Evolutionary conservation across 2,113 vertebrate species (phyloP).

Genomic region (Eclectus roratus): DNA sequence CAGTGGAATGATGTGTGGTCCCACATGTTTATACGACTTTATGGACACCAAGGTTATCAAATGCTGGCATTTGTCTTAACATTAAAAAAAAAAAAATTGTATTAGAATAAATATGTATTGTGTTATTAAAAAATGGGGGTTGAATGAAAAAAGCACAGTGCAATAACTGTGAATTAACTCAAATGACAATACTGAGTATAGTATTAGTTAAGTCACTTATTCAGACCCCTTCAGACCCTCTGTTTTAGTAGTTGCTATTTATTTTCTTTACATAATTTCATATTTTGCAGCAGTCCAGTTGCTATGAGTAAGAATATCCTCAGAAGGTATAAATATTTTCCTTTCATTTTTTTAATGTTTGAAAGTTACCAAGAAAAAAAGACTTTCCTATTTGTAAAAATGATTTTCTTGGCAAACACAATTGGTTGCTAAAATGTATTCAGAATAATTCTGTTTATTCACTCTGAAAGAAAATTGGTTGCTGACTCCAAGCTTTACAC

Average conservation of each 20-base stretch:
- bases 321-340: neutral
- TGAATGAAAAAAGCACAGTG: neutral
- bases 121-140: neutral
- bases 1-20: neutral
- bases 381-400: neutral
- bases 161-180: neutral
- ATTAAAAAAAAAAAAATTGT: neutral
- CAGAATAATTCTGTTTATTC: neutral
- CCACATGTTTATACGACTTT: neutral
- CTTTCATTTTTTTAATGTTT: neutral
- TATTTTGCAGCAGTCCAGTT: neutral
- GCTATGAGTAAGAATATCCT: neutral
- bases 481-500: neutral
- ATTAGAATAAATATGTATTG: neutral
- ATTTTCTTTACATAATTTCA: neutral
- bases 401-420: neutral
- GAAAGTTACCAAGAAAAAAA: neutral
- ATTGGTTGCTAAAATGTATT: neutral
- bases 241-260: neutral
- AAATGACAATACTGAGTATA: neutral
- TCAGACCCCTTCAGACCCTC: neutral
- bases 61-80: neutral
- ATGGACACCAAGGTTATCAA: neutral
- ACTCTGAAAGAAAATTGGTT: neutral
- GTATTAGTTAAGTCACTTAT: neutral